Evolutionary conservation across 2,888 invertebrate species (phyloP).

Genomic region (Brenthis daphne): DNA sequence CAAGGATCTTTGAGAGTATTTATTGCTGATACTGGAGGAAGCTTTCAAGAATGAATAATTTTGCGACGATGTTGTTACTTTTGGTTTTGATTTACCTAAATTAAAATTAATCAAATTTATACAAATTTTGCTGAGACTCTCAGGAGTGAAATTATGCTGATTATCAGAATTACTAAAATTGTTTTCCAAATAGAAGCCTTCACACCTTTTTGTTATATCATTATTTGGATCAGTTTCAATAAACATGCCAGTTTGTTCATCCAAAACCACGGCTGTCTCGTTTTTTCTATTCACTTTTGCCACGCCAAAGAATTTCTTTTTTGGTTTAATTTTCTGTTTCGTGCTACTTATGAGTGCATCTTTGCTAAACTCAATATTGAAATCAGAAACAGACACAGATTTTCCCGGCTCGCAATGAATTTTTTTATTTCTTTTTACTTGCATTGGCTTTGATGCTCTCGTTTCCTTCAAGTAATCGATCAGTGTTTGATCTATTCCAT

Average conservation of each 20-base stretch:
- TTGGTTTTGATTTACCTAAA: too few relatives aligned
- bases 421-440: slow-evolving; percentile 29
- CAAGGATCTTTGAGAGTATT: too few relatives aligned
- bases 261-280: background rate
- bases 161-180: too few relatives aligned
- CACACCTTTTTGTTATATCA: too few relatives aligned
- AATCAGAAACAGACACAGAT: slow-evolving; percentile 26
- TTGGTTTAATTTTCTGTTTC: slow-evolving; percentile 3
- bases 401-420: slow-evolving; percentile 27
- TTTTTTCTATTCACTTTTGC: background rate
- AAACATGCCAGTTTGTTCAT: slow-evolving; percentile 13
- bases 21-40: too few relatives aligned
- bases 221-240: background rate
- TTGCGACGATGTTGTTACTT: too few relatives aligned
- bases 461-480: slow-evolving; percentile 26
- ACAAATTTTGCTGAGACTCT: too few relatives aligned
- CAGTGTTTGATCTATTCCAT: slow-evolving; percentile 25
- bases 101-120: too few relatives aligned
- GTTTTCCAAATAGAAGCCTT: too few relatives aligned
- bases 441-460: slow-evolving; percentile 19
- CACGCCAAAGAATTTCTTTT: background rate
- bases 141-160: too few relatives aligned
- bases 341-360: background rate
- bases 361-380: slow-evolving; percentile 19
- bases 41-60: too few relatives aligned